phyloP scores from a whole-genome alignment of 2,113 vertebrate species.

The Pollachius pollachius region DNA sequence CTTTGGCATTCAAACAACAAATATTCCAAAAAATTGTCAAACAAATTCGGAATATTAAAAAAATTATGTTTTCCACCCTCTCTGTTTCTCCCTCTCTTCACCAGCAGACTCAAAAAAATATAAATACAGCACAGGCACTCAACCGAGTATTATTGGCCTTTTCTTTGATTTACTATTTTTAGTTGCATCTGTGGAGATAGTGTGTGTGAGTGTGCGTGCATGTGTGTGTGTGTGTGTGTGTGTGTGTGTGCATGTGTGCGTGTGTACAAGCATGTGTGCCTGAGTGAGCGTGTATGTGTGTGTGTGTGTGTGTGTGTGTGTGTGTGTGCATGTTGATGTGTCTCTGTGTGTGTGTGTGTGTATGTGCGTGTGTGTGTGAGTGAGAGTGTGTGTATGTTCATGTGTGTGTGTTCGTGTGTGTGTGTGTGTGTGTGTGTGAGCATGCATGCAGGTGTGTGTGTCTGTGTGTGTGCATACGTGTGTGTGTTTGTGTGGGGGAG shows the following conservation, averaged over 20 bases:
- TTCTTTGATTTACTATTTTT: constrained; percentile 60
- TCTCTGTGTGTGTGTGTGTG: background rate
- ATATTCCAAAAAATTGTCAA: too few species aligned
- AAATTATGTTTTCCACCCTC: too few species aligned
- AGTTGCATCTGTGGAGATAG: background rate
- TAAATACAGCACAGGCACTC: constrained; percentile 42
- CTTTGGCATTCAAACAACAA: too few species aligned
- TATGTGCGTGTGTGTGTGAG: constrained; percentile 3
- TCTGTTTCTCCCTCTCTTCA: too few species aligned
- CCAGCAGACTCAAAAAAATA: too few species aligned
- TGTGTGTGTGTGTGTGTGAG: too few species aligned
- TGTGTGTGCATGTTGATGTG: too few species aligned
- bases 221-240: background rate
- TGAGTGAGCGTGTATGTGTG: background rate
- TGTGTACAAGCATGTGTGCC: constrained; percentile 8
- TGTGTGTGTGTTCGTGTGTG: background rate
- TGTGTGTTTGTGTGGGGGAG: constrained; percentile 7
- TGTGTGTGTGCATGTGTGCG: constrained; percentile 2
- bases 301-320: too few species aligned
- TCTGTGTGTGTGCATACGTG: background rate
- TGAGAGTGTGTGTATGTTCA: background rate
- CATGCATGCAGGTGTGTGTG: too few species aligned
- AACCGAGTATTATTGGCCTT: constrained; percentile 64
- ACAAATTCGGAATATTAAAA: too few species aligned
- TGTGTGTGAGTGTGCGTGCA: constrained; percentile 6